Percentiles rank a stretch among this genome's conserved stretches.
Evolutionary conservation across 2,888 invertebrate genomes (phyloP).

Genomic region (Agrypnus murinus): DNA sequence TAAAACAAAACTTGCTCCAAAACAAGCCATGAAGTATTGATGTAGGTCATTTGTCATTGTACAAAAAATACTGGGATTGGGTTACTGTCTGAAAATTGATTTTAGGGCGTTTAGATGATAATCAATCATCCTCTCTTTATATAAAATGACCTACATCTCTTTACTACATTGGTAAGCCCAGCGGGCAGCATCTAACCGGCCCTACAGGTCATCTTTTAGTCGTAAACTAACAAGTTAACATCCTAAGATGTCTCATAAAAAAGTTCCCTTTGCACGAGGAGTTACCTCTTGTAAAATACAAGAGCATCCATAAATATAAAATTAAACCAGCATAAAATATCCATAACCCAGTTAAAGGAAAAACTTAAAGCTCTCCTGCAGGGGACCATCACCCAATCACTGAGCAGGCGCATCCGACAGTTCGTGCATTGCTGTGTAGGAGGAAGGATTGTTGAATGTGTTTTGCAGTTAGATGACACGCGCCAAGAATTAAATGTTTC

Average conservation of each 20-base stretch:
- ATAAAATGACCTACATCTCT: conserved; percentile 18
- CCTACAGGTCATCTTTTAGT: background rate
- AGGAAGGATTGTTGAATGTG: conserved; percentile 26
- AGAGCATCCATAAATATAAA: conserved; percentile 22
- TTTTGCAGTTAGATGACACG: conserved; percentile 16
- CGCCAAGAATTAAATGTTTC: conserved; percentile 28
- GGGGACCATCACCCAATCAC: conserved; percentile 8
- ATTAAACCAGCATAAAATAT: conserved; percentile 26
- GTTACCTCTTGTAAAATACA: conserved; percentile 10
- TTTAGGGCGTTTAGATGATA: conserved; percentile 7
- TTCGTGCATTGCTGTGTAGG: conserved; percentile 24
- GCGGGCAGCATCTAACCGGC: background rate
- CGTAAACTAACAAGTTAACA: conserved; percentile 5
- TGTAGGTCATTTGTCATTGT: too few relatives aligned
- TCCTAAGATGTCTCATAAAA: background rate
- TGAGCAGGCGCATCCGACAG: conserved; percentile 29
- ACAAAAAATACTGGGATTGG: background rate
- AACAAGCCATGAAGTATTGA: too few relatives aligned
- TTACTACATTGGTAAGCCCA: conserved; percentile 6
- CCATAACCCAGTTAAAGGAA: conserved; percentile 31
- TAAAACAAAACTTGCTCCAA: too few relatives aligned
- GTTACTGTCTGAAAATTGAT: conserved; percentile 17
- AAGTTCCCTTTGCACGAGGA: background rate
- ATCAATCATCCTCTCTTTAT: conserved; percentile 12
- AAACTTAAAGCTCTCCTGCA: conserved; percentile 15